phyloP scores from a whole-genome alignment of 2,113 vertebrate species.

The Psammodynastes pulverulentus region DNA sequence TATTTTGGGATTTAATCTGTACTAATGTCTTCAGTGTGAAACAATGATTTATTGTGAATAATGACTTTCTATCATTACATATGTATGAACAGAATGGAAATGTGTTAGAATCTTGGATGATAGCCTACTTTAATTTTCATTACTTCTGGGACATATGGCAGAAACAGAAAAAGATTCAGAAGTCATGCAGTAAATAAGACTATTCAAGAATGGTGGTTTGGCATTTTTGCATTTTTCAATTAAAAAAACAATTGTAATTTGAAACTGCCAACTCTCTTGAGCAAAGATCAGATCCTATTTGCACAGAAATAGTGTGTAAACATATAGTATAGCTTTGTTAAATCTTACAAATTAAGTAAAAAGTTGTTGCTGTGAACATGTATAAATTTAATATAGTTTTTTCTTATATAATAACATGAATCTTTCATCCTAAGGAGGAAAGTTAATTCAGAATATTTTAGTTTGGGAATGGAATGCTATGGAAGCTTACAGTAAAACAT shows the following conservation, averaged over 20 bases:
- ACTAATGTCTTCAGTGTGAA: background rate
- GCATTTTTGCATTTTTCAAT: background rate
- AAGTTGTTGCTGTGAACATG: background rate
- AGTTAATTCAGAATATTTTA: slow-evolving; percentile 3
- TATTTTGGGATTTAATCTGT: background rate
- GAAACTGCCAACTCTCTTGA: background rate
- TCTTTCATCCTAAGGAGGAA: background rate
- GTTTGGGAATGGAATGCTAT: slow-evolving; percentile 7
- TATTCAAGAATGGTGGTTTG: background rate
- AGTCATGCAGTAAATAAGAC: background rate
- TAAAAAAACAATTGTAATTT: background rate
- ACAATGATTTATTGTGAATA: background rate
- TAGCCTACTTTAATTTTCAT: background rate
- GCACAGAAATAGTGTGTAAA: background rate
- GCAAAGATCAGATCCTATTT: background rate
- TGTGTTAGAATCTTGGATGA: background rate
- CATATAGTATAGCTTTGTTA: background rate
- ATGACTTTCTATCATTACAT: background rate
- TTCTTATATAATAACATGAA: slow-evolving; percentile 24
- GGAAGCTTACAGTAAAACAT: background rate
- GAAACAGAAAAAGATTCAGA: background rate
- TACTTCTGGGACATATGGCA: background rate
- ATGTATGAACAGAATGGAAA: background rate
- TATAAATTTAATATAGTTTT: slow-evolving; percentile 16
- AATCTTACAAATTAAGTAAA: background rate